Evolutionary conservation across 2,888 invertebrate species (phyloP).

Genomic region (Amphimallon solstitiale): DNA sequence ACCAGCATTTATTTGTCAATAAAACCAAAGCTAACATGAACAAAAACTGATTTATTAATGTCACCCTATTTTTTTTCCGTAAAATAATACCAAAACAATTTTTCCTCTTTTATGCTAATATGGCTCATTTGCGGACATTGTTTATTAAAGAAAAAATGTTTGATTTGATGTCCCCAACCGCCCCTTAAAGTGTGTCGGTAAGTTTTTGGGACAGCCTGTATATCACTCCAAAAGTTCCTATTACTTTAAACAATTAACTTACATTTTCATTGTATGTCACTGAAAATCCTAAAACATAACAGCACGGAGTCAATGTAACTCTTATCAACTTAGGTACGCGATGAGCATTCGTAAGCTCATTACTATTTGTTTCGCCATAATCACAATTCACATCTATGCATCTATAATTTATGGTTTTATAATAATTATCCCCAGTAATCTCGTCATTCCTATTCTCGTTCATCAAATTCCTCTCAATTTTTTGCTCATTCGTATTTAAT

Average conservation of each 20-base stretch:
- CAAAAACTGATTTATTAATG: no score
- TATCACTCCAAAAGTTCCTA: conserved; percentile 57
- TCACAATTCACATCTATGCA: conserved; percentile 21
- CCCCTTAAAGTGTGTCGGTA: no score
- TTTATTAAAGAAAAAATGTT: no score
- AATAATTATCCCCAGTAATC: conserved; percentile 15
- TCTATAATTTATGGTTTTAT: conserved; percentile 17
- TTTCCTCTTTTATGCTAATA: no score
- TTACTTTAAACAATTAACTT: conserved; percentile 47
- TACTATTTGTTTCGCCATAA: conserved; percentile 33
- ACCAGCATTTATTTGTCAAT: no score
- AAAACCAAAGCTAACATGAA: no score
- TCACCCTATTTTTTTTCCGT: no score
- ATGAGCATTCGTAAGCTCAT: conserved; percentile 39
- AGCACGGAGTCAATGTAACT: conserved; percentile 48
- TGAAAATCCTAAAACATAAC: conserved; percentile 49
- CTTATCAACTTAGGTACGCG: conserved; percentile 44
- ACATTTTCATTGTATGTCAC: conserved; percentile 49
- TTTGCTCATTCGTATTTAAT: conserved; percentile 29
- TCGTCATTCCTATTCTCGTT: conserved; percentile 31
- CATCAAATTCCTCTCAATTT: conserved; percentile 13
- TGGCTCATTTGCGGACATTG: no score
- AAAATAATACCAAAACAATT: no score
- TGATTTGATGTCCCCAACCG: no score
- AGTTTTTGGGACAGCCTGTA: no score